phyloP scores from a whole-genome alignment of 1,140 invertebrate species.

The Conus ventricosus region DNA sequence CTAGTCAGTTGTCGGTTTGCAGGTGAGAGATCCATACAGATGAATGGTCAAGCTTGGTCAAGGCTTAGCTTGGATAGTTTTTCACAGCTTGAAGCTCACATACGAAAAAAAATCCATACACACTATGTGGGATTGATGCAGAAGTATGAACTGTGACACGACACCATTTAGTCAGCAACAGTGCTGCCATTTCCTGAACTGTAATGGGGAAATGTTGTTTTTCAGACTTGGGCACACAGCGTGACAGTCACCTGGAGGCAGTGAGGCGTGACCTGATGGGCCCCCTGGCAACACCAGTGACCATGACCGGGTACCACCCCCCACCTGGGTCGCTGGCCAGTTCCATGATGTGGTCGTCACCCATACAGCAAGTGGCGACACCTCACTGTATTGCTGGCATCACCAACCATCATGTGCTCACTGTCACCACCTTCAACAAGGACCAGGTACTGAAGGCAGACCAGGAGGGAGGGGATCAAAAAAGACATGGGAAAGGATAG shows the following conservation, averaged over 20 bases:
- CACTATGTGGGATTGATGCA: too few species aligned
- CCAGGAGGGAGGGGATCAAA: too few species aligned
- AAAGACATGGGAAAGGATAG: neutral
- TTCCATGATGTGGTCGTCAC: neutral
- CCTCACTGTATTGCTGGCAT: slow-evolving; percentile 76
- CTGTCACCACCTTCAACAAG: slow-evolving; percentile 90
- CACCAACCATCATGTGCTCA: slow-evolving; percentile 87
- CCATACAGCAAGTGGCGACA: slow-evolving; percentile 51
- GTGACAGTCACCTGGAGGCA: neutral
- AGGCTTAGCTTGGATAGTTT: too few species aligned
- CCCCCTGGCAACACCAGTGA: neutral
- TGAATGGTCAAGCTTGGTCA: too few species aligned
- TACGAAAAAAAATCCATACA: too few species aligned
- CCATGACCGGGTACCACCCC: neutral
- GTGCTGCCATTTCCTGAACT: too few species aligned
- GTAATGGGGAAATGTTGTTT: neutral
- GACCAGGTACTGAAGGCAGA: slow-evolving; percentile 76
- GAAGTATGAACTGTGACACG: too few species aligned
- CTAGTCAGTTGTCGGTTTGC: too few species aligned
- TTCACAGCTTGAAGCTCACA: too few species aligned
- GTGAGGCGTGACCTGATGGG: slow-evolving; percentile 26
- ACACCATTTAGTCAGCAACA: too few species aligned
- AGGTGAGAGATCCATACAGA: too few species aligned
- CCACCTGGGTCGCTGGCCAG: too few species aligned
- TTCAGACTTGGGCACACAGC: neutral